These are phyloP conservation scores for Hecatera dysodea DNA, from an alignment of 2,888 invertebrate species.

Conservation along the genomic window DNA sequence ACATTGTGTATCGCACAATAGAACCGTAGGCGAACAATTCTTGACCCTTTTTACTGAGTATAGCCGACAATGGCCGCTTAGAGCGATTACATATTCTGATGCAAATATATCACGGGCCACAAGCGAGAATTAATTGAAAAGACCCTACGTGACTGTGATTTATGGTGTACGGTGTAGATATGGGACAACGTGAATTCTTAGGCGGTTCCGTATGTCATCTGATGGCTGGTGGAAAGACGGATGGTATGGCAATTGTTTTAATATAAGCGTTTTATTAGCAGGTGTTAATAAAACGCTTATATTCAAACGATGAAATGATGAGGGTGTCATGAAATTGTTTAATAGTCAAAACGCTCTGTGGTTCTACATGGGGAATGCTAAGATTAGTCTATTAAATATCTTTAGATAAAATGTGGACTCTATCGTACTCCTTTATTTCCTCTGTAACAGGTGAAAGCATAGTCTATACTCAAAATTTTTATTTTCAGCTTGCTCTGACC, in stretches of 20 bases:
- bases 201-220: slow-evolving; percentile 58
- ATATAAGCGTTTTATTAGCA: slow-evolving; percentile 31
- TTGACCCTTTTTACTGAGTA: slow-evolving; percentile 78
- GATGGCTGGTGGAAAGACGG: slow-evolving; percentile 49
- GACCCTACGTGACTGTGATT: slow-evolving; percentile 73
- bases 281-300: no score
- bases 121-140: slow-evolving; percentile 75
- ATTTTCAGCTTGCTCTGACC: no score
- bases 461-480: neutral
- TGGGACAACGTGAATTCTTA: slow-evolving; percentile 58
- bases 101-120: slow-evolving; percentile 72
- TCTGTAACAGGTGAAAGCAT: neutral
- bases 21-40: slow-evolving; percentile 69
- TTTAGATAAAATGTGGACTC: neutral
- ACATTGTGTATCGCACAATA: slow-evolving; percentile 80
- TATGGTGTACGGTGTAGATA: slow-evolving; percentile 59
- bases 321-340: neutral
- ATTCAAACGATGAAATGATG: no score
- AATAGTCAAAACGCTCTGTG: neutral
- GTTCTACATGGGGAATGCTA: no score
- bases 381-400: neutral
- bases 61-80: slow-evolving; percentile 69
- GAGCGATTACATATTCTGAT: slow-evolving; percentile 74
- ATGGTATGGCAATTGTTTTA: slow-evolving; percentile 49
- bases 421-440: neutral